These are phyloP conservation scores for Buphagus erythrorhynchus DNA, from an alignment of 2,797 vertebrate species.

Conservation along the genomic window DNA sequence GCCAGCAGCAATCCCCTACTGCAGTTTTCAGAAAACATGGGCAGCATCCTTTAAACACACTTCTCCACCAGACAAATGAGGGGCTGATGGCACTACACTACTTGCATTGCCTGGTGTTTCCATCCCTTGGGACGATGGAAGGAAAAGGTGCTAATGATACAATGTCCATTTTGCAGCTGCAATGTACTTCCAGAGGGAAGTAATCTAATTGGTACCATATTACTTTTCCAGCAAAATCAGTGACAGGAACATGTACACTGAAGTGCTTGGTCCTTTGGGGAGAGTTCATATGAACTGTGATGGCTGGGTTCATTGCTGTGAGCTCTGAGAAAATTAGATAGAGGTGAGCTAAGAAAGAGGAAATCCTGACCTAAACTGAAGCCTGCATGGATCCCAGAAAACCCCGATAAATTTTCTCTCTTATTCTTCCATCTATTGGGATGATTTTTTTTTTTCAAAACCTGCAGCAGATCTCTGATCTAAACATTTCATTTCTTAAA, in stretches of 20 bases:
- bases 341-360: constrained; percentile 18
- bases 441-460: background rate
- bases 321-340: constrained; percentile 16
- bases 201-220: constrained; percentile 69
- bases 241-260: background rate
- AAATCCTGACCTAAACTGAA: background rate
- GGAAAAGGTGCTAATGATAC: constrained; percentile 49
- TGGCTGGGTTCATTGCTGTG: constrained; percentile 8
- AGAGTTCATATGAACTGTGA: constrained; percentile 28
- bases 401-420: background rate
- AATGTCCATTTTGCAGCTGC: constrained; percentile 53
- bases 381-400: background rate
- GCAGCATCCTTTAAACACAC: background rate
- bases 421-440: background rate
- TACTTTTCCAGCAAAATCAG: constrained; percentile 52
- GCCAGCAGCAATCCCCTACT: background rate
- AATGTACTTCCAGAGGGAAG: constrained; percentile 54
- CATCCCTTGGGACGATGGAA: background rate
- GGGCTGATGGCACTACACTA: background rate
- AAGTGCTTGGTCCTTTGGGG: constrained; percentile 15
- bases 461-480: background rate
- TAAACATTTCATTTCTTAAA: background rate
- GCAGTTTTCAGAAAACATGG: background rate
- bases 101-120: constrained; percentile 19
- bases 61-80: background rate